phyloP scores from a whole-genome alignment of 1,140 invertebrate species.

The Philopotamus ludificatus region DNA sequence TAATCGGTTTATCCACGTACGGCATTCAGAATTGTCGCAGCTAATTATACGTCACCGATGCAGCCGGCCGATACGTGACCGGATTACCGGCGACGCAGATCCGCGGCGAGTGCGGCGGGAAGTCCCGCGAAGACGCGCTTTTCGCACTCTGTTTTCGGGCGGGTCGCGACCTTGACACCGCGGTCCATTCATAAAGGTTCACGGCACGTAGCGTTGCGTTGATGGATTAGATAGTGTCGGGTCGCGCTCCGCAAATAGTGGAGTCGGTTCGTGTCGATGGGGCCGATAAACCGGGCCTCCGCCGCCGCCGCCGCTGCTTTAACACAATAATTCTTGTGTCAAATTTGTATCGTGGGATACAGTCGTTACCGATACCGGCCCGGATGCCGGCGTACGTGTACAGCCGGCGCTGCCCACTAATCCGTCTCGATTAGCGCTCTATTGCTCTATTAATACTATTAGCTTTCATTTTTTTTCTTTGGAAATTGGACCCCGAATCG shows the following conservation, averaged over 20 bases:
- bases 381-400: too few relatives aligned
- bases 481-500: too few relatives aligned
- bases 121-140: too few relatives aligned
- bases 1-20: neutral
- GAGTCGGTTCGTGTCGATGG: constrained; percentile 24
- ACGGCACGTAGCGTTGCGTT: neutral
- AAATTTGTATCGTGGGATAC: constrained; percentile 31
- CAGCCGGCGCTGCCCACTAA: too few relatives aligned
- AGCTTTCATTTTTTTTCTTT: too few relatives aligned
- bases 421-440: too few relatives aligned
- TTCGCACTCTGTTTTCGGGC: too few relatives aligned
- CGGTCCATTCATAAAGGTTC: neutral
- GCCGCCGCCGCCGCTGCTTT: neutral
- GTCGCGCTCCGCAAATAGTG: constrained; percentile 9
- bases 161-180: too few relatives aligned
- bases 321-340: constrained; percentile 27
- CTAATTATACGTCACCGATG: constrained; percentile 18
- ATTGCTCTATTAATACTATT: too few relatives aligned
- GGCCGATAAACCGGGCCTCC: constrained; percentile 20
- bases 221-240: neutral
- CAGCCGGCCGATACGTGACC: constrained; percentile 3
- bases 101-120: too few relatives aligned
- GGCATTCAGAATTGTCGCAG: constrained; percentile 19
- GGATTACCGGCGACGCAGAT: too few relatives aligned
- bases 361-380: constrained; percentile 6